These are phyloP conservation scores for Drosophila rufa DNA, from an alignment of 1,140 invertebrate genomes.

Conservation along the genomic window DNA sequence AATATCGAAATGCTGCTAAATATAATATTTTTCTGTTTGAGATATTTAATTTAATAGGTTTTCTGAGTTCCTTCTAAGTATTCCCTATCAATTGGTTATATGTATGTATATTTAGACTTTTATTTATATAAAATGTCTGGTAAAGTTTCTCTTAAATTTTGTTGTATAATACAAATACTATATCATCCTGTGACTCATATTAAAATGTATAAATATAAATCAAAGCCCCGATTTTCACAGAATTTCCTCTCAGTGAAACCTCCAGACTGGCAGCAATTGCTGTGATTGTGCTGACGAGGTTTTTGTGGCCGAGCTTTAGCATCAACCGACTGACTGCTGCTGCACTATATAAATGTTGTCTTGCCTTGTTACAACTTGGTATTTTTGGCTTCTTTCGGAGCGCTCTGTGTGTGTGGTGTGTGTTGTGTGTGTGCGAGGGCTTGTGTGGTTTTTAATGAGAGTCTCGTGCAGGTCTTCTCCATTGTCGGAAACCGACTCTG, in stretches of 20 bases:
- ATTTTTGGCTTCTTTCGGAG: slow-evolving; percentile 67
- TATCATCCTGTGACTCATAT: too few species aligned
- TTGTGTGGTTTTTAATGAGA: slow-evolving; percentile 73
- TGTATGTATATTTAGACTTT: too few species aligned
- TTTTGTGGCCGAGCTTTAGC: slow-evolving; percentile 39
- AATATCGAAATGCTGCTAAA: too few species aligned
- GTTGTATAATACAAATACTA: not conserved
- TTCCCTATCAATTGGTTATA: too few species aligned
- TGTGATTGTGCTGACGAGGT: slow-evolving; percentile 56
- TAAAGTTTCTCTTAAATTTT: not conserved
- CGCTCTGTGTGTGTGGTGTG: slow-evolving; percentile 7
- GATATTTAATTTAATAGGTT: too few species aligned
- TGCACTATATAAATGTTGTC: slow-evolving; percentile 60
- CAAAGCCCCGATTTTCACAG: not conserved
- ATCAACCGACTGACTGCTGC: slow-evolving; percentile 37
- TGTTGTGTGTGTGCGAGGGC: slow-evolving; percentile 8
- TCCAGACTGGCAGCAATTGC: slow-evolving; percentile 59
- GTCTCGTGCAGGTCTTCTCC: slow-evolving; percentile 71
- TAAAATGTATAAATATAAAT: not conserved
- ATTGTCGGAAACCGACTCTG: slow-evolving; percentile 53
- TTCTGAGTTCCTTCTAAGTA: too few species aligned
- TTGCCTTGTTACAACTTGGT: slow-evolving; percentile 57
- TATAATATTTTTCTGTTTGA: too few species aligned
- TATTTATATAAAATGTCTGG: too few species aligned
- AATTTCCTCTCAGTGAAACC: slow-evolving; percentile 15